phyloP scores from a whole-genome alignment of 2,797 vertebrate genomes.

The Tarsius wallacei region DNA sequence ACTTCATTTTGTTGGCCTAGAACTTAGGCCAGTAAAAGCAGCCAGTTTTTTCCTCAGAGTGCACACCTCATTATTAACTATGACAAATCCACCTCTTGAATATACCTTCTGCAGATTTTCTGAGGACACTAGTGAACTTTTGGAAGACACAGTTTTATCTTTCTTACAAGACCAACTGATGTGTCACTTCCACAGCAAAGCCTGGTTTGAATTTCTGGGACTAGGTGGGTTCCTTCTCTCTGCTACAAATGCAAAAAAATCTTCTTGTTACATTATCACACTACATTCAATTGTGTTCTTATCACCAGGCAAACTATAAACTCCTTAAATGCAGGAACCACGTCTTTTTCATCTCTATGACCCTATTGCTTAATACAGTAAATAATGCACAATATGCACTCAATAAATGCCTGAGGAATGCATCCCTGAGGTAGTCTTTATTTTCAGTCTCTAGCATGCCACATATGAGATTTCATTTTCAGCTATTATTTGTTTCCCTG shows the following conservation, averaged over 20 bases:
- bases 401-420: not conserved
- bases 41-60: not conserved
- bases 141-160: not conserved
- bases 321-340: not conserved
- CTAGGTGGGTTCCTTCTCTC: not conserved
- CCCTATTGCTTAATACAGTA: not conserved
- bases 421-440: not conserved
- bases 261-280: not conserved
- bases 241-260: not conserved
- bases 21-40: not conserved
- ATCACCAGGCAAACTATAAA: not conserved
- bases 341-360: not conserved
- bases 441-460: not conserved
- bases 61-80: not conserved
- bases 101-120: not conserved
- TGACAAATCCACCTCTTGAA: not conserved
- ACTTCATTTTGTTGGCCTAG: not conserved
- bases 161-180: not conserved
- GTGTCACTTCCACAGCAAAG: not conserved
- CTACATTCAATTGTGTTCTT: not conserved
- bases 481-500: not conserved
- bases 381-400: not conserved
- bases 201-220: not conserved
- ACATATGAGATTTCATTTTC: not conserved
- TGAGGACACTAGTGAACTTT: not conserved